Base-by-base conservation (phyloP, 2,113 vertebrate species). In the Notarius lentiginosus region DNA sequence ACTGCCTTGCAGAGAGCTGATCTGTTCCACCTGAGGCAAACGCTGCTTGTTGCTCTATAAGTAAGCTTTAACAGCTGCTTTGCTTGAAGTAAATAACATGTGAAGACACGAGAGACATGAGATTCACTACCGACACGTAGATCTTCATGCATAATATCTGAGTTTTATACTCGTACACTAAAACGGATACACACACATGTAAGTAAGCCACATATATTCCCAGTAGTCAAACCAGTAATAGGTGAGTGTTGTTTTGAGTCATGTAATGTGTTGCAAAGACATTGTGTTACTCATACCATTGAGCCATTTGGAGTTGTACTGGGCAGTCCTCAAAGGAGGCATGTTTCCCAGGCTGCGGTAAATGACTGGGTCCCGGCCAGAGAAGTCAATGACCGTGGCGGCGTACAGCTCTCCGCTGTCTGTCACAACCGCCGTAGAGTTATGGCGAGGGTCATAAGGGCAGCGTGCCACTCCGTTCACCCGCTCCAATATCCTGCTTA, bases 291-390 rank as follows among this genome's bases (percentile, higher is more conserved):
- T 58, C 41, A 2, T 96, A 99, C 98, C 98, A 55, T 99, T 99
- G 92, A 99, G 98, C 98, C 98, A 99, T 84, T 99, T 99, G 92
- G 98, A 99, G 96, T 99, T 99, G 93, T 99, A 99, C 89, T 99
- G 98, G 24, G 98, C 98, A 0, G 98, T 99, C 82, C 98, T 96
- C 24, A 99, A 96, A 0, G 98, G 97, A 0, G 98, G 98, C 94
- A 97, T 95, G 0, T 96, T 97, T 58, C 98, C 98, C 91, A 99
- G 94, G 93, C 98, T 99, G 91, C 98, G 97, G 94, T 99, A 99
- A 92, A 99, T 99, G 91, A 97, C 98, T 0, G 98, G 97, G 94
- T 99, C 98, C 7, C 98, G 96, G 49, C 98, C 98, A 0, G 98
- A 99, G 95, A 99, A 99, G 95, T 99, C 98, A 22, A 99, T 99